Evolutionary conservation across 37 sponge, comb jelly and placozoan genomes (phyloP).

Genomic region (Bolinopsis microptera): DNA sequence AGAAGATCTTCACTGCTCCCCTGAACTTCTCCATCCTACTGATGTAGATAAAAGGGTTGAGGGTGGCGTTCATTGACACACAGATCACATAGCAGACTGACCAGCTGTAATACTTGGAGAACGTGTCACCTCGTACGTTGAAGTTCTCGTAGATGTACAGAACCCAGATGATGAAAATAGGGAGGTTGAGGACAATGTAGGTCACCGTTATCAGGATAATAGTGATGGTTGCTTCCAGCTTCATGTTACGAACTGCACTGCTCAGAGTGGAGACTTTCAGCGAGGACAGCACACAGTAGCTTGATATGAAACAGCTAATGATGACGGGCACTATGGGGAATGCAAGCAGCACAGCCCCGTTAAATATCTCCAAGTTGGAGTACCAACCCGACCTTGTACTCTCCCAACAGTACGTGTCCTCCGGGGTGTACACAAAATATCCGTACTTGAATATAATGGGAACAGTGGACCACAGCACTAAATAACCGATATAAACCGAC

Average conservation of each 20-base stretch:
- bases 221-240: conserved; percentile 44
- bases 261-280: not conserved
- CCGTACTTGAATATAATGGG: conserved; percentile 25
- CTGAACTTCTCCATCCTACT: conserved; percentile 40
- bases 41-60: conserved; percentile 64
- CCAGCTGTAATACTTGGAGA: conserved; percentile 54
- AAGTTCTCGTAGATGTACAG: conserved; percentile 57
- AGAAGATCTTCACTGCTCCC: not conserved
- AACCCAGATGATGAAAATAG: conserved; percentile 60
- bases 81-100: conserved; percentile 47
- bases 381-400: not conserved
- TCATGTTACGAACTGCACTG: not conserved
- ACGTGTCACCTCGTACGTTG: conserved; percentile 3
- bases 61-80: conserved; percentile 37
- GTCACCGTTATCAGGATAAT: conserved; percentile 47
- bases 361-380: conserved; percentile 3
- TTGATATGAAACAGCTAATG: conserved; percentile 54
- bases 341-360: conserved; percentile 48
- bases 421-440: conserved; percentile 15
- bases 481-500: not conserved
- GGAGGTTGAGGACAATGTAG: conserved; percentile 58
- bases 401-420: conserved; percentile 65
- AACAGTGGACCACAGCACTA: conserved; percentile 55
- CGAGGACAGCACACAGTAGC: conserved; percentile 35
- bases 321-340: conserved; percentile 55